Percentiles rank a stretch among this genome's conserved stretches.
phyloP scores from a whole-genome alignment of 2,113 vertebrate genomes.

The Uria aalge region DNA sequence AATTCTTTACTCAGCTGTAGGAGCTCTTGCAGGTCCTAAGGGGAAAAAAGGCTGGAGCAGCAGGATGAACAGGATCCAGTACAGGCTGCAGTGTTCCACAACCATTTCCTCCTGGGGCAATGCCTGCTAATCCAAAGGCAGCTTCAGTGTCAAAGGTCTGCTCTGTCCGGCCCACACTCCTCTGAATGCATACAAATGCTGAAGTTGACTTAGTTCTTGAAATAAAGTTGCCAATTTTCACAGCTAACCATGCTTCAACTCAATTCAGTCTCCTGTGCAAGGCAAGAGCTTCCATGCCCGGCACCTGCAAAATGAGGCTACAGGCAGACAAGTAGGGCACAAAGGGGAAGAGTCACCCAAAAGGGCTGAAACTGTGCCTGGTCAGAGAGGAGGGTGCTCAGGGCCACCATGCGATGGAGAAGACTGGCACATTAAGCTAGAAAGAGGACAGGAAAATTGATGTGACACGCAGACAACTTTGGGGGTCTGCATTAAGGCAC shows the following conservation, averaged over 20 bases:
- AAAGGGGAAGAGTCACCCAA: not conserved
- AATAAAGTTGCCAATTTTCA: not conserved
- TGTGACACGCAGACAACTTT: not conserved
- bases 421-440: not conserved
- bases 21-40: not conserved
- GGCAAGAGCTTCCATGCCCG: not conserved
- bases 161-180: not conserved
- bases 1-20: not conserved
- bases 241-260: not conserved
- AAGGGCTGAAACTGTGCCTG: not conserved
- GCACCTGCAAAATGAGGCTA: no score
- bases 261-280: not conserved
- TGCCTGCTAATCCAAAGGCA: not conserved
- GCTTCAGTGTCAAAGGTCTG: not conserved
- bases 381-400: not conserved
- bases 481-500: no score
- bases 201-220: not conserved
- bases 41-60: not conserved
- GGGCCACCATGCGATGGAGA: not conserved
- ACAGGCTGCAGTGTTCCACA: fast-evolving
- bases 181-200: not conserved
- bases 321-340: not conserved
- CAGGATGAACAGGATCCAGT: not conserved
- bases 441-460: not conserved
- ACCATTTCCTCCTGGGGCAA: not conserved